A percentile compares a stretch with the other conserved stretches of the same genome.
Evolutionary conservation across 2,113 vertebrate genomes (phyloP).

Genomic region (Montifringilla adamsi): DNA sequence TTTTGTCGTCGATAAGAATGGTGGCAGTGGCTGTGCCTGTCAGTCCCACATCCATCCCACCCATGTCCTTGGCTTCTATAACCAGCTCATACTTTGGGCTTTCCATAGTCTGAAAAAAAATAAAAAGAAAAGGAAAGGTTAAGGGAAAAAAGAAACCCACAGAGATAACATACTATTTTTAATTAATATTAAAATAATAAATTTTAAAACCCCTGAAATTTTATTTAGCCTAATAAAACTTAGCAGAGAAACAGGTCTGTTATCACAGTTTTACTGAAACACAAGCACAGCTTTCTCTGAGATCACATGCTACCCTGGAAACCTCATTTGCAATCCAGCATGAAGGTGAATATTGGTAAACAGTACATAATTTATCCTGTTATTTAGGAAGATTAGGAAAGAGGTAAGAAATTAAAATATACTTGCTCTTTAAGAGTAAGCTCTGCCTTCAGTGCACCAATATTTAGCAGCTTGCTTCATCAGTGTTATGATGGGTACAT

Average conservation of each 20-base stretch:
- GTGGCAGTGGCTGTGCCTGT: constrained; percentile 93
- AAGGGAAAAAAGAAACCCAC: fast-evolving
- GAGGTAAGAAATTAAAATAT: constrained; percentile 3
- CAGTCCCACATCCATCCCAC: constrained; percentile 89
- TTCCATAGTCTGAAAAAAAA: constrained; percentile 84
- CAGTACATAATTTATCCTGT: neutral
- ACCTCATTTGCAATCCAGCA: neutral
- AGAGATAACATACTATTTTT: neutral
- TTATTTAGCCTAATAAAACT: neutral
- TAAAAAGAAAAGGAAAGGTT: neutral
- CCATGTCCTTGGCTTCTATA: constrained; percentile 96
- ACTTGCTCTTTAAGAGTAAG: neutral
- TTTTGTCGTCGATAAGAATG: constrained; percentile 94
- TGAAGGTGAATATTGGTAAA: neutral
- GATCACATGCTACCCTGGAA: neutral
- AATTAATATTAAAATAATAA: neutral
- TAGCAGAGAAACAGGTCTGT: neutral
- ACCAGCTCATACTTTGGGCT: constrained; percentile 91
- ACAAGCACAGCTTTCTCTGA: neutral
- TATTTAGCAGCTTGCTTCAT: constrained; percentile 15
- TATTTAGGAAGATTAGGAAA: constrained; percentile 16
- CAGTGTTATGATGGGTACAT: neutral
- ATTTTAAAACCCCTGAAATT: fast-evolving
- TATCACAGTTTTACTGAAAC: neutral
- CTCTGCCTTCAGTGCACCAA: neutral